Conservation (phyloP, 2,113 vertebrate species). For the Myotis davidii region DNA sequence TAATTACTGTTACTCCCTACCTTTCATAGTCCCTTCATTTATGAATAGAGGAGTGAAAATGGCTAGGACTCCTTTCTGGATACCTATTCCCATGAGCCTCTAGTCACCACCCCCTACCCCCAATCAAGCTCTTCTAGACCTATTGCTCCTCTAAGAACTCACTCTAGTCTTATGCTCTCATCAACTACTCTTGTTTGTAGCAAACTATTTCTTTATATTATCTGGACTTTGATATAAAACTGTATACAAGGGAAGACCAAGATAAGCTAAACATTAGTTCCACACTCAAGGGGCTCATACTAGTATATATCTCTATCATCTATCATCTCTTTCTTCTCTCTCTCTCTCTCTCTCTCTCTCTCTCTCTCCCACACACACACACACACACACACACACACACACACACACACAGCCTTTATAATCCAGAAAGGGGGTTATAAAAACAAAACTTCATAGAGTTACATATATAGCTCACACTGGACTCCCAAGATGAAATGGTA, state of each 20-base stretch:
- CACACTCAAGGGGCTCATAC: not conserved
- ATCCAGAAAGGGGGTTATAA: not conserved
- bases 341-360: too few species aligned
- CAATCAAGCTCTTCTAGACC: not conserved
- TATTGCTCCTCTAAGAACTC: not conserved
- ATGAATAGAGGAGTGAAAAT: conserved; percentile 41
- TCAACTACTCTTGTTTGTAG: not conserved
- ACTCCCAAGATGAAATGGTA: not conserved
- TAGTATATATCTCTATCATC: not conserved
- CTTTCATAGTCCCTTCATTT: conserved; percentile 44
- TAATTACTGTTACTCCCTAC: conserved; percentile 24
- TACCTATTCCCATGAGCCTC: not conserved
- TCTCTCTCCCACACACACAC: not conserved
- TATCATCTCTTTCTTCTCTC: not conserved
- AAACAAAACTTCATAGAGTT: not conserved
- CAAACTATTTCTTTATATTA: conserved; percentile 1
- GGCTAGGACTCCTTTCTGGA: conserved; percentile 5
- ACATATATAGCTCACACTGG: not conserved
- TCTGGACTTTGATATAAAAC: not conserved
- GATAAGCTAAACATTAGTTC: not conserved
- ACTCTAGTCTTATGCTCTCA: not conserved
- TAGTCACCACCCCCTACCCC: not conserved
- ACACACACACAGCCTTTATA: not conserved
- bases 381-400: not conserved
- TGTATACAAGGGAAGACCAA: not conserved